Percentiles rank a stretch among this genome's conserved stretches.
Evolutionary conservation across 2,797 vertebrate genomes (phyloP).

Genomic region (Halcyon chelicuti): DNA sequence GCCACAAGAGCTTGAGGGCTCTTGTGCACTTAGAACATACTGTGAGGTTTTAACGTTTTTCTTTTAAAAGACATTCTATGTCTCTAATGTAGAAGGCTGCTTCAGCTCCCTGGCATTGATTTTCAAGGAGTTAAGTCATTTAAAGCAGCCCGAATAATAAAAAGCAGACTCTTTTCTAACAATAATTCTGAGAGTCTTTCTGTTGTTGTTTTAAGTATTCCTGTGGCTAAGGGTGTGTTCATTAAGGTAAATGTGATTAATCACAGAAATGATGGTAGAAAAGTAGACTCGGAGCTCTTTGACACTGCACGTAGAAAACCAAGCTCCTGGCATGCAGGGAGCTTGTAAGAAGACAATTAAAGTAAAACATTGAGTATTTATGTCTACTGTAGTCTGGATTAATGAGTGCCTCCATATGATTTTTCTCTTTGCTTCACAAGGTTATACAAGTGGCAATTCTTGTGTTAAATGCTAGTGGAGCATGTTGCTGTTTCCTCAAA

Average conservation of each 20-base stretch:
- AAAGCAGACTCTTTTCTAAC: neutral
- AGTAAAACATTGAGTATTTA: neutral
- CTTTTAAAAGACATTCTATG: accelerated
- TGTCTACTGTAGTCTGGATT: no score
- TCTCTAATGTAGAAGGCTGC: accelerated
- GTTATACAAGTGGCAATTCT: neutral
- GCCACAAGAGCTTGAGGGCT: neutral
- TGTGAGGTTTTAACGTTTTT: neutral
- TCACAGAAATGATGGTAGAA: neutral
- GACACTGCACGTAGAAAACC: neutral
- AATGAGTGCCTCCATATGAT: accelerated
- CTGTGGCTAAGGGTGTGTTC: accelerated
- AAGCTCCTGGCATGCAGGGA: neutral
- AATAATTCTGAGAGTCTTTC: neutral
- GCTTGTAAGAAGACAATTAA: neutral
- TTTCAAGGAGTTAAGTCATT: neutral
- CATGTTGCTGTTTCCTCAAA: neutral
- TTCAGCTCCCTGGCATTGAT: neutral
- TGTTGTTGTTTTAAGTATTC: accelerated
- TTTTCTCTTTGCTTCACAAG: neutral
- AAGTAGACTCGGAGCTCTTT: neutral
- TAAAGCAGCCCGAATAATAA: accelerated
- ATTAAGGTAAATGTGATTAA: neutral
- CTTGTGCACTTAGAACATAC: accelerated
- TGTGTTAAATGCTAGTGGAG: neutral